Evolutionary conservation across 1,140 invertebrate species (phyloP), one percentile per base, ranked within the genome.

Genomic region (Hestina assimilis): DNA sequence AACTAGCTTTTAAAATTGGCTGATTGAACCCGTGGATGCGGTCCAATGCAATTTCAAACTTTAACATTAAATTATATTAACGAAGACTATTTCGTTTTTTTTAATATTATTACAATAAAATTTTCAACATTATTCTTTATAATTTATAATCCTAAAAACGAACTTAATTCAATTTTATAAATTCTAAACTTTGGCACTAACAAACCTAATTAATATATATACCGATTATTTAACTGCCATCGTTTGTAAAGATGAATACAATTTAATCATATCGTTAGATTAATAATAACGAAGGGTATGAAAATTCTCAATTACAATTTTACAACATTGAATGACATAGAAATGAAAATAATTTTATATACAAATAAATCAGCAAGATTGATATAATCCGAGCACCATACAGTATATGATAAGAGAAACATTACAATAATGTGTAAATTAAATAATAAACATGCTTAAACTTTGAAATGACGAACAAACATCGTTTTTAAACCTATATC

Each of bases 61-160:
- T 83, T 81, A 72, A 71, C 55, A 42, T 77, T 80, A 78, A 69
- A 67, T 78, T 75, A 79, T 54, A 67, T 53, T 84, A 85, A 87
- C 75, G 85, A 82, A 76, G 67, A 75, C 82, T 87, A 85, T 75
- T 85, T 87, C 82, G 84, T 83, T 84, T 79, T 69, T 72, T 79
- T 74, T 72, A 66, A 72, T 69, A 58, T 74, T 75, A 83, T 79
- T 83, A 83, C 75, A 81, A 83, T 85, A 83, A 75, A 76, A 72
- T 72, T 76, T 70, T 79, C 74, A 78, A 75, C 67, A 73, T 86
- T 75, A 79, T 71, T 42, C 8, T 64, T 62, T 43, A 71, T 77
- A 69, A 83, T 75, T 79, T 75, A 79, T 80, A 75, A 54, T 53
- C 73, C 79, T 87, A 85, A 74, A 79, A 73, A 79, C 66, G 69